Base-by-base conservation (phyloP, 2,113 vertebrate species). In the Apteryx owenii region DNA sequence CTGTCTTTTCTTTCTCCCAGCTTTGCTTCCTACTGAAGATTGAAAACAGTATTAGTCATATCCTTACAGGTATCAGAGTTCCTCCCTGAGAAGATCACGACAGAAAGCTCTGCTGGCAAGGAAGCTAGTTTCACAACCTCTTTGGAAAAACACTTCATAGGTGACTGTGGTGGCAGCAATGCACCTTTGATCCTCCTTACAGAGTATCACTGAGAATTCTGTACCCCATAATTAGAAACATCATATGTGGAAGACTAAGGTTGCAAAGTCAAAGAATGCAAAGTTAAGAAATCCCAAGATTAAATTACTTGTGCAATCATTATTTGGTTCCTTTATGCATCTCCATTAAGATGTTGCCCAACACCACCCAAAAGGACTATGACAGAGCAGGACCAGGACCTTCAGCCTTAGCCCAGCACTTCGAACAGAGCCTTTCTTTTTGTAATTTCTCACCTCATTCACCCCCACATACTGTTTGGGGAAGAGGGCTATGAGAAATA, bases 201-300 rank as follows among this genome's bases (percentile, higher is more conserved):
- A 85, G 81, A 92, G 84, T 85, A 96, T 95, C 95, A 70, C 78
- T 66, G 58, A 89, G 83, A 86, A 69, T 92, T 66, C 66, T 84
- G 75, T 95, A 95, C 33, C 46, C 66, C 86, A 29, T 96, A 91
- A 97, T 96, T 95, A 97, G 64, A 94, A 94, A 95, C 85, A 93
- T 79, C 66, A 2, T 65, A 64, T 11, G 28, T 58, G 70, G 66
- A 85, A 73, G 78, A 92, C n/a, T 33, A 62, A 56, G 58, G 53
- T n/a, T 87, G 60, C 70, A 89, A 90, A 88, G 71, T 64, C 60
- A 70, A 72, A 73, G 66, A 95, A 80, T 2, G 5, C 23, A 15
- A 93, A 85, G 65, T 44, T 91, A 86, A 56, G 94, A 95, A 95
- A 94, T 71, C 12, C 12, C 46, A 78, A 33, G 31, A 72, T 72